Base-by-base conservation (phyloP, 2,113 vertebrate genomes). In the Thalassoma bifasciatum region DNA sequence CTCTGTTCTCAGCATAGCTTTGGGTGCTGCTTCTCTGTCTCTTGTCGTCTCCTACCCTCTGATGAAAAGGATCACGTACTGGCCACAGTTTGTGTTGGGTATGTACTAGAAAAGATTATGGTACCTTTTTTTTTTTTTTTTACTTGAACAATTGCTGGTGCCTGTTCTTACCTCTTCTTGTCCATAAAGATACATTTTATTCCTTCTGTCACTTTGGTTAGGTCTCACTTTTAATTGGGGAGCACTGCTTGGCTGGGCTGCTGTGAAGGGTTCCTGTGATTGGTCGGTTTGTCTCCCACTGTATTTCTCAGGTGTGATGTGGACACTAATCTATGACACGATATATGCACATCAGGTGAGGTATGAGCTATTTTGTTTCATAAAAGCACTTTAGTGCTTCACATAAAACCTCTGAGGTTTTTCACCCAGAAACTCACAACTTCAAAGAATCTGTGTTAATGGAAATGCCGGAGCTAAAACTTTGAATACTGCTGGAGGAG, bases 291-390 rank as follows among this genome's bases (percentile, higher is more conserved):
- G 98, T 67, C 93, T 99, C 22, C 97, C 98, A 2, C 89, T 99
- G 60, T 98, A 99, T 86, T 92, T 96, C 21, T 96, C 96, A 67
- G 97, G 97, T 53, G 88, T 98, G 57, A 96, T 97, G 96, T 98
- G 97, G 98, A 99, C 98, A 0, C 83, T 99, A 66, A 93, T 97
- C 37, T 98, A 99, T 0, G 97, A 99, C 84, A 99, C 98, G 5
- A 97, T 99, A 81, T 99, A 99, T 14, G 98, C 97, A 10, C 97
- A 99, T 92, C 97, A 99, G 97, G 98, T 99, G 53, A 88, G 73
- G 23, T 1, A 42, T 17, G 10, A n/a, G 8, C 16, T 14, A 2
- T 42, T 22, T 34, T 40, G 10, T 36, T 58, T 42, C 11, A 1
- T 23, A 2, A 12, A 56, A 57, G 21, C 16, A 13, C 8, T 16